phyloP scores from a whole-genome alignment of 2,113 vertebrate species.

The Anoplopoma fimbria region DNA sequence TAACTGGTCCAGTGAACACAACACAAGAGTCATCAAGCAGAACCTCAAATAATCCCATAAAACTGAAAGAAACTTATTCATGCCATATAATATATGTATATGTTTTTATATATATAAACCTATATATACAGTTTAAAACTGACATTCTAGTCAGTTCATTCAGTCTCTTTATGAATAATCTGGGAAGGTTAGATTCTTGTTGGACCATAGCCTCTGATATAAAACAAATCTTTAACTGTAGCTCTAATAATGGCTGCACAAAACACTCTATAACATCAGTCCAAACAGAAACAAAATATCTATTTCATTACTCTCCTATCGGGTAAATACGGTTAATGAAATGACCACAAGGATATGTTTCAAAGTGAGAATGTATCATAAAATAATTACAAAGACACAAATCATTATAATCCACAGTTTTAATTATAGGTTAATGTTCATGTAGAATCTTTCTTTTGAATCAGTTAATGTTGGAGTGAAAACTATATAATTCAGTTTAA shows the following conservation, averaged over 20 bases:
- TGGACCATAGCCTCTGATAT: not conserved
- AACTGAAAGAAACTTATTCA: not conserved
- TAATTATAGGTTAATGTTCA: not conserved
- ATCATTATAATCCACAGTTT: not conserved
- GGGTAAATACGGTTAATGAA: too few relatives aligned
- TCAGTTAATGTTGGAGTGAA: not conserved
- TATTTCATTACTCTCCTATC: not conserved
- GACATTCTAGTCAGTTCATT: not conserved
- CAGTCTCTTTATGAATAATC: not conserved
- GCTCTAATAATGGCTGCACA: not conserved
- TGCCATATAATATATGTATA: too few relatives aligned
- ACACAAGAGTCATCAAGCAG: constrained; percentile 49
- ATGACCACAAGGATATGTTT: too few relatives aligned
- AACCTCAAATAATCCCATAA: constrained; percentile 4
- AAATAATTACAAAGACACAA: not conserved
- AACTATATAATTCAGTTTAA: not conserved
- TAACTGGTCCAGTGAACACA: constrained; percentile 41
- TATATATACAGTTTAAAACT: too few relatives aligned
- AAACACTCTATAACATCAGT: not conserved
- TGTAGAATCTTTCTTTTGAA: not conserved
- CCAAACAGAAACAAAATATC: not conserved
- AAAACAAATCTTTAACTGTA: not conserved
- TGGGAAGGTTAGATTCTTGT: not conserved
- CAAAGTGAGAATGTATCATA: not conserved
- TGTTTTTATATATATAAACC: too few relatives aligned